Evolutionary conservation across 2,888 invertebrate genomes (phyloP).

Genomic region (Blastobasis lacticolella): DNA sequence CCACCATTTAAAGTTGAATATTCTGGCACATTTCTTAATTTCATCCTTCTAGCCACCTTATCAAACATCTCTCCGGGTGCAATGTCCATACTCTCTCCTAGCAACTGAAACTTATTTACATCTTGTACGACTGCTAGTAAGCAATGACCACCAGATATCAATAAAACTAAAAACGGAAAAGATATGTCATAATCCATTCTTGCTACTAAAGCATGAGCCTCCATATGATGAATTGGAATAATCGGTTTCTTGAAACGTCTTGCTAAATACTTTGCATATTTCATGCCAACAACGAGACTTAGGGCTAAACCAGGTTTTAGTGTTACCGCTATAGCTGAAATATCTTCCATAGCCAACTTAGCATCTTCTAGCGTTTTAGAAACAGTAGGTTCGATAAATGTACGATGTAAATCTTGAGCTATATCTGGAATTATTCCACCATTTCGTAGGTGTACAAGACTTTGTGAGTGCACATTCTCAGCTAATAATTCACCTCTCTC

Average conservation of each 20-base stretch:
- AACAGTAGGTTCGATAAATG: constrained; percentile 84
- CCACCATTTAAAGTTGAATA: constrained; percentile 87
- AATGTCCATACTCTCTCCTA: constrained; percentile 87
- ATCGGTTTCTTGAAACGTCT: constrained; percentile 82
- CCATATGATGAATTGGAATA: constrained; percentile 99
- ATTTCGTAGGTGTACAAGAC: constrained; percentile 79
- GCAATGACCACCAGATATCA: constrained; percentile 96
- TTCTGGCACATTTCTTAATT: constrained; percentile 84
- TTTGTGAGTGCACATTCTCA: constrained; percentile 89
- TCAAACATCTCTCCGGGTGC: constrained; percentile 97
- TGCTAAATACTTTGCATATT: constrained; percentile 87
- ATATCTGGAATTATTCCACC: constrained; percentile 95
- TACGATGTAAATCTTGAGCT: constrained; percentile 87
- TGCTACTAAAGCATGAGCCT: constrained; percentile 95
- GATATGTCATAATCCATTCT: constrained; percentile 82
- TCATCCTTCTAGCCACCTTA: constrained; percentile 90
- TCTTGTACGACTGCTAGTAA: constrained; percentile 84
- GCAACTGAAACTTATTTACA: constrained; percentile 83
- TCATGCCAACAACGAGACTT: constrained; percentile 85
- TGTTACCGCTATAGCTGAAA: constrained; percentile 93
- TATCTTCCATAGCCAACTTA: constrained; percentile 75
- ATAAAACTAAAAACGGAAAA: constrained; percentile 91
- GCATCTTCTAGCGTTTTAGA: constrained; percentile 78
- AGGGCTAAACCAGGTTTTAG: constrained; percentile 87
- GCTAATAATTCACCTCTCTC: constrained; percentile 81